phyloP scores from a whole-genome alignment of 64 coral and sea anemone species.

The Stylophora pistillata region DNA sequence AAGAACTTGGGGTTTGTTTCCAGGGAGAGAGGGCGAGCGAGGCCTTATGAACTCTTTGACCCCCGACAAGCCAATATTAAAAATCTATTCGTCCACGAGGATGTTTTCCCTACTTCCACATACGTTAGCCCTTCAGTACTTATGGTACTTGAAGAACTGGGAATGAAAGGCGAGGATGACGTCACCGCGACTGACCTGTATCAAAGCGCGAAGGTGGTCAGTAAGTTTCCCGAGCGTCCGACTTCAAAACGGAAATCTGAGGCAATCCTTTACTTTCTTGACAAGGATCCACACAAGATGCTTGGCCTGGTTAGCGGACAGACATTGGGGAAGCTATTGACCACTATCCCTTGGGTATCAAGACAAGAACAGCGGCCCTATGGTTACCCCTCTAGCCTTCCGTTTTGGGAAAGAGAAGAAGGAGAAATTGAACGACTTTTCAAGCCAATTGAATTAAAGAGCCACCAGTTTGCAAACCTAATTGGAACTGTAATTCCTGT shows the following conservation, averaged over 20 bases:
- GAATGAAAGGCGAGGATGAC: conserved; percentile 54
- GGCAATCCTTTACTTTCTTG: conserved; percentile 43
- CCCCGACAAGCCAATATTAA: conserved; percentile 25
- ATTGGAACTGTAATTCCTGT: conserved; percentile 63
- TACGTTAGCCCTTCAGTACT: conserved; percentile 34
- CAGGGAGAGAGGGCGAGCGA: conserved; percentile 4
- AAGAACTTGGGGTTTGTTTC: conserved; percentile 26
- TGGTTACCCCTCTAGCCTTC: conserved; percentile 38
- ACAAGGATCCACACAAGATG: not conserved
- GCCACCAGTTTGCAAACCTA: conserved; percentile 29
- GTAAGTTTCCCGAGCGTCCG: not conserved
- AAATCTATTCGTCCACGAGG: conserved; percentile 48
- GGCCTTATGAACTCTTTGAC: conserved; percentile 63
- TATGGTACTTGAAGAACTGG: conserved; percentile 44
- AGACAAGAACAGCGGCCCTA: conserved; percentile 1
- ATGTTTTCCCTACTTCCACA: conserved; percentile 33
- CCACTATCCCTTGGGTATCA: conserved; percentile 42
- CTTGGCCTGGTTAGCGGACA: not conserved
- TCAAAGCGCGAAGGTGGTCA: conserved; percentile 44
- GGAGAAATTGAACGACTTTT: not conserved
- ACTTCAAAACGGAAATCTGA: conserved; percentile 46
- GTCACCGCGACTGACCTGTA: conserved; percentile 51
- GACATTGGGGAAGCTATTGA: not conserved
- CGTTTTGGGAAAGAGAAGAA: not conserved
- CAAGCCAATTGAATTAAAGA: conserved; percentile 32